Evolutionary conservation across 2,888 invertebrate species (phyloP).

Genomic region (Automeris io): DNA sequence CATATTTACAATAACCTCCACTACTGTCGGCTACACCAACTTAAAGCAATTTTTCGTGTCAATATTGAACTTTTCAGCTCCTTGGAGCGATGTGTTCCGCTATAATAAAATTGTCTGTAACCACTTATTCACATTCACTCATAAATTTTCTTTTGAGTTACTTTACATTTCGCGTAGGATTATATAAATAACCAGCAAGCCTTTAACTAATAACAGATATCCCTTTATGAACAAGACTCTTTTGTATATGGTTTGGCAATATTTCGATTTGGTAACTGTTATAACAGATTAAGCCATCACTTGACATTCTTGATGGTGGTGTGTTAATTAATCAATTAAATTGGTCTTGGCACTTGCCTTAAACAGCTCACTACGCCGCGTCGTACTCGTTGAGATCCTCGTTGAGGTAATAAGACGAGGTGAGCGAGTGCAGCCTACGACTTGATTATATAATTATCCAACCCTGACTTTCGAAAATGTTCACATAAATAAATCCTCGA

Average conservation of each 20-base stretch:
- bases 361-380: constrained; percentile 22
- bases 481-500: too few relatives aligned
- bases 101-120: constrained; percentile 43
- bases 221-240: too few relatives aligned
- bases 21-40: constrained; percentile 61
- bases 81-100: constrained; percentile 56
- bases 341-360: constrained; percentile 32
- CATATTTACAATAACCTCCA: constrained; percentile 49
- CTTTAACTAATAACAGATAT: too few relatives aligned
- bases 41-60: constrained; percentile 72
- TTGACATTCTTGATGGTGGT: constrained; percentile 37
- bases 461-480: not conserved
- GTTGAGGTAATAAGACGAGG: constrained; percentile 36
- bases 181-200: too few relatives aligned
- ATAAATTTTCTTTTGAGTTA: not conserved
- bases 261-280: too few relatives aligned
- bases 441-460: not conserved
- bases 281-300: constrained; percentile 13
- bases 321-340: constrained; percentile 56
- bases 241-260: too few relatives aligned
- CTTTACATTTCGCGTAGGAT: not conserved
- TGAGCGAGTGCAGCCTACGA: not conserved
- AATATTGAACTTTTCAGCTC: constrained; percentile 70
- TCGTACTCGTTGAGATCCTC: constrained; percentile 31
- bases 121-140: constrained; percentile 20